Evolutionary conservation across 2,888 invertebrate species (phyloP), one percentile per base, ranked within the genome.

Genomic region (Graphium colonna): DNA sequence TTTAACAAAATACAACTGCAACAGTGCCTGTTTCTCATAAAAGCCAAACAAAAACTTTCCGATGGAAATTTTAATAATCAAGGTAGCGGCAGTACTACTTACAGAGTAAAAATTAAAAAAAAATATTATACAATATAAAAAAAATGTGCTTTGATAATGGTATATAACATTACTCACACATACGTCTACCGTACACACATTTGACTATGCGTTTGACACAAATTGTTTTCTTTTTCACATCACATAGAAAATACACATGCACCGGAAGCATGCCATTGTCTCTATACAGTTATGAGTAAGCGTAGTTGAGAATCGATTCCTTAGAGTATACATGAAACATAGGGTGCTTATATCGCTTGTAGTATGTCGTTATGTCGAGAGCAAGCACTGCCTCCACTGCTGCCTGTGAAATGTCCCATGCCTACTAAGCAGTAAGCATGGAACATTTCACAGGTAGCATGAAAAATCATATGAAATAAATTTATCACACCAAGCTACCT

Each of bases 241-340:
- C 48, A 43, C 52, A 48, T 53, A 48, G 26, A 48, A 43, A 53
- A 48, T 42, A 43, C 40, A 52, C 48, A 48, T 43, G 47, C 53
- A 48, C 3, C n/a, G 43, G 43, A 53, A 48, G 47, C 48, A 48
- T 44, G 53, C 53, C 53, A 42, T 53, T 9, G 43, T 53, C 43
- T 43, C 26, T 47, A 44, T 43, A 12, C 12, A 36, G n/a, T 36
- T 44, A 53, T 26, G 43, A 48, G 43, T 53, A 53, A 53, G 53
- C 53, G 53, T 53, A 53, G 48, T 53, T 28, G 21, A 5, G 21
- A n/a, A n/a, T n/a, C n/a, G n/a, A n/a, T n/a, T n/a, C n/a, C n/a
- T n/a, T n/a, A n/a, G n/a, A n/a, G n/a, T n/a, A n/a, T n/a, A n/a
- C 40, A 10, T n/a, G n/a, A n/a, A n/a, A n/a, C n/a, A n/a, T n/a